phyloP scores from a whole-genome alignment of 2,888 invertebrate genomes.

The Spodoptera littoralis region DNA sequence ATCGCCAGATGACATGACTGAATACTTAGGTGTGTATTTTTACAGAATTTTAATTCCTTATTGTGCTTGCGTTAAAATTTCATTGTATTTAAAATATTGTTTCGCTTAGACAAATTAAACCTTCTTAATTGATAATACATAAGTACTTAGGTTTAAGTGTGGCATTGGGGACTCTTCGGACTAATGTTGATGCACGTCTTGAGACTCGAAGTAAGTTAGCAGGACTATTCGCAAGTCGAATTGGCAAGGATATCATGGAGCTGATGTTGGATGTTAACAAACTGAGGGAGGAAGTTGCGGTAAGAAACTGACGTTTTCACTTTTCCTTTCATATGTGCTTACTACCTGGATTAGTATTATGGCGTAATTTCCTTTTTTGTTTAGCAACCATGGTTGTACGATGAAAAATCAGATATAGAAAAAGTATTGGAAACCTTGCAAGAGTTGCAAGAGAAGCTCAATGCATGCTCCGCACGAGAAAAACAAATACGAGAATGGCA shows the following conservation, averaged over 20 bases:
- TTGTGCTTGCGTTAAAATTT: no score
- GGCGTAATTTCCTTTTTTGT: constrained; percentile 5
- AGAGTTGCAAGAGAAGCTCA: constrained; percentile 90
- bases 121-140: no score
- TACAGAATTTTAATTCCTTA: neutral
- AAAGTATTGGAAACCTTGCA: constrained; percentile 91
- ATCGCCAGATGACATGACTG: constrained; percentile 91
- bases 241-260: constrained; percentile 93
- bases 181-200: constrained; percentile 91
- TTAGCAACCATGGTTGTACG: constrained; percentile 93
- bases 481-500: constrained; percentile 94
- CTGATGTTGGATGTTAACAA: constrained; percentile 92
- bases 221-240: constrained; percentile 91
- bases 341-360: constrained; percentile 2
- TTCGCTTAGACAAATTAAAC: no score
- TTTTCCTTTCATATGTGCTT: no score
- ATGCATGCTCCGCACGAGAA: constrained; percentile 90
- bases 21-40: constrained; percentile 82
- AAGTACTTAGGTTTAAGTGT: constrained; percentile 87
- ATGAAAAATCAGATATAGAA: constrained; percentile 91
- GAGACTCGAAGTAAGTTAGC: constrained; percentile 92
- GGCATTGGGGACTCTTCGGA: constrained; percentile 90
- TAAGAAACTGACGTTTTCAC: constrained; percentile 65
- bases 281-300: constrained; percentile 92
- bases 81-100: no score